Evolutionary conservation across 64 coral and sea anemone genomes (phyloP), one percentile per base, ranked within the genome.

Genomic region (Montipora capricornis): DNA sequence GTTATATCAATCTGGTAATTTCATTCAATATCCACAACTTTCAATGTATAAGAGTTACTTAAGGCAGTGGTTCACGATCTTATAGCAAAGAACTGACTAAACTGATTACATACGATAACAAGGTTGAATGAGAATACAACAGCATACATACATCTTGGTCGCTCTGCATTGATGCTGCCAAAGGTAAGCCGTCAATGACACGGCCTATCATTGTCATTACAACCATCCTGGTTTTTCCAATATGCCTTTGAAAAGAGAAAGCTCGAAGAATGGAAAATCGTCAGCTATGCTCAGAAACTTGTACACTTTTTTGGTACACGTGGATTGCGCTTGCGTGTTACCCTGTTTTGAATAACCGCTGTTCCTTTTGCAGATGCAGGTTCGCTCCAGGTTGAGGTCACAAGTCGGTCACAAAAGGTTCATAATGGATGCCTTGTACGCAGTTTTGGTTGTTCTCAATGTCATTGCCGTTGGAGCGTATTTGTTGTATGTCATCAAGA

Each of bases 131-230:
- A 8, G 11, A 2, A 17, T 17, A 68, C 64, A 68, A 5, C 79
- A 12, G 58, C 24, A 17, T n/a, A 70, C 96, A 68, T 15, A 99
- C 98, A 76, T 99, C 95, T 84, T 99, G 92, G 75, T 99, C 98
- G 51, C 95, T 91, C 73, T 95, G 98, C 84, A 94, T 99, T 9
- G 95, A 96, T 49, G 98, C 98, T 59, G 98, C 95, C 3, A 99
- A 90, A 46, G 95, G 98, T 51, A 99, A 74, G 76, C 98, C 98
- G 37, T 99, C 98, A 26, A 52, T 96, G 48, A 96, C 92, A 84
- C 98, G 98, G 46, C 98, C 98, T 87, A 99, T 96, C 98, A 99
- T 99, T 87, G 98, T 99, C 98, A 99, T 96, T 67, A 99, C 49
- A 74, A 99, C 98, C 98, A 99, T 99, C 83, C 61, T 96, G 68